phyloP scores from a whole-genome alignment of 2,888 invertebrate species.

The Smittia aterrima region DNA sequence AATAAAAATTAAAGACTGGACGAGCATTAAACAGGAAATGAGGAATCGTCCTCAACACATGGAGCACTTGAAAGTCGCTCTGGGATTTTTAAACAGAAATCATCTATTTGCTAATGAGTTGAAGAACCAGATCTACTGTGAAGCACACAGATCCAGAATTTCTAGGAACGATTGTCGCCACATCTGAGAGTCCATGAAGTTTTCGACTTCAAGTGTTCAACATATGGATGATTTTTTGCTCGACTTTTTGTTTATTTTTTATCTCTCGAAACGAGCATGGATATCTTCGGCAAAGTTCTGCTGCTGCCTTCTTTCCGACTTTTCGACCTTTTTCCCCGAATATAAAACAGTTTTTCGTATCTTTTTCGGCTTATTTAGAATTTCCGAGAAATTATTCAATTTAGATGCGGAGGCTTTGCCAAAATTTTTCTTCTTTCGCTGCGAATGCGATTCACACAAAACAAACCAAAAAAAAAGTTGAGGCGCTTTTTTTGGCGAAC shows the following conservation, averaged over 20 bases:
- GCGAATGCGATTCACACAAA: neutral
- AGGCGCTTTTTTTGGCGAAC: neutral
- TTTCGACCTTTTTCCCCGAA: conserved; percentile 40
- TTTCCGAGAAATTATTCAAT: conserved; percentile 41
- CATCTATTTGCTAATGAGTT: conserved; percentile 40
- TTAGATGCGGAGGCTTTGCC: conserved; percentile 13
- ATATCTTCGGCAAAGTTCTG: neutral
- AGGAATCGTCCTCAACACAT: conserved; percentile 27
- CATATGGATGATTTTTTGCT: conserved; percentile 41
- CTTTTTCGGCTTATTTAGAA: conserved; percentile 17
- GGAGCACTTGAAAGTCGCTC: conserved; percentile 15
- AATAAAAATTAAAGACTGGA: neutral
- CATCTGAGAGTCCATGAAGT: conserved; percentile 19
- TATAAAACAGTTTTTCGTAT: conserved; percentile 27
- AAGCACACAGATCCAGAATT: conserved; percentile 21
- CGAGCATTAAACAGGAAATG: conserved; percentile 30
- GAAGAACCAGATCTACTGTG: conserved; percentile 24
- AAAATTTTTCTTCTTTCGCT: neutral
- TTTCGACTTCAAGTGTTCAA: conserved; percentile 20
- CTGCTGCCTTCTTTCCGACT: neutral
- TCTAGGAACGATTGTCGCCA: conserved; percentile 34
- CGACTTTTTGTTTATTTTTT: neutral
- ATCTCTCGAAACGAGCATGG: neutral
- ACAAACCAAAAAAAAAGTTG: too few species aligned
- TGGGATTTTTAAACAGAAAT: conserved; percentile 1